Conservation (phyloP, 2,888 invertebrate species). For the Coleophora deauratella region DNA sequence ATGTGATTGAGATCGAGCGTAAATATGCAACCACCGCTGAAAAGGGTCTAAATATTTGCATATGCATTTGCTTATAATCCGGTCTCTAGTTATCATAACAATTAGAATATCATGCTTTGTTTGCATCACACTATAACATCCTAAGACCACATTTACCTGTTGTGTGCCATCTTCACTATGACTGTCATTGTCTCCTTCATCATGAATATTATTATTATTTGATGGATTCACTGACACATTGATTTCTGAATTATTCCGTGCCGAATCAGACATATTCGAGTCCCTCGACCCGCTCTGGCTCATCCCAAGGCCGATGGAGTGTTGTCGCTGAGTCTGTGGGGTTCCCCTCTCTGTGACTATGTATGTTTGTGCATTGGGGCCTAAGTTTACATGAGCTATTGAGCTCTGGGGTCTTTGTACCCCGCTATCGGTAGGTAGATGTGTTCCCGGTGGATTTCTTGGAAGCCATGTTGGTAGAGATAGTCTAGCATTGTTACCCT, state of each 20-base stretch:
- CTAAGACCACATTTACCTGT: no score
- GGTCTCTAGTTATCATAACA: no score
- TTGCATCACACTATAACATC: no score
- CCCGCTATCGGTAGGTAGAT: conserved; percentile 39
- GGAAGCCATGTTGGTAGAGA: conserved; percentile 63
- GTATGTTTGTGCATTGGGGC: conserved; percentile 43
- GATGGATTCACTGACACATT: conserved; percentile 61
- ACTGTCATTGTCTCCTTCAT: conserved; percentile 60
- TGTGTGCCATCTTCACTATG: conserved; percentile 63
- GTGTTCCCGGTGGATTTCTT: conserved; percentile 48
- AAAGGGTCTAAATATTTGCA: no score
- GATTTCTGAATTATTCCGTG: conserved; percentile 44
- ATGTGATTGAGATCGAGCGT: no score
- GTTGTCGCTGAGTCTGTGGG: conserved; percentile 31
- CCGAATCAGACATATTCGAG: conserved; percentile 44
- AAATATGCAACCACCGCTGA: no score
- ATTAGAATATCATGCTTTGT: no score
- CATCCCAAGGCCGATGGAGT: conserved; percentile 34
- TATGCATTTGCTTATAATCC: no score
- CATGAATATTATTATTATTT: conserved; percentile 63
- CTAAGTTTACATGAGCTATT: conserved; percentile 52
- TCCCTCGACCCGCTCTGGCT: conserved; percentile 48
- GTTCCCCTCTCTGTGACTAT: conserved; percentile 46
- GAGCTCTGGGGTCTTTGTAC: conserved; percentile 57
- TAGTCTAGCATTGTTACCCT: conserved; percentile 61